A percentile compares a stretch with the other conserved stretches of the same genome.
Conservation (phyloP, 2,888 invertebrate genomes). For the Hartigia nigra region DNA sequence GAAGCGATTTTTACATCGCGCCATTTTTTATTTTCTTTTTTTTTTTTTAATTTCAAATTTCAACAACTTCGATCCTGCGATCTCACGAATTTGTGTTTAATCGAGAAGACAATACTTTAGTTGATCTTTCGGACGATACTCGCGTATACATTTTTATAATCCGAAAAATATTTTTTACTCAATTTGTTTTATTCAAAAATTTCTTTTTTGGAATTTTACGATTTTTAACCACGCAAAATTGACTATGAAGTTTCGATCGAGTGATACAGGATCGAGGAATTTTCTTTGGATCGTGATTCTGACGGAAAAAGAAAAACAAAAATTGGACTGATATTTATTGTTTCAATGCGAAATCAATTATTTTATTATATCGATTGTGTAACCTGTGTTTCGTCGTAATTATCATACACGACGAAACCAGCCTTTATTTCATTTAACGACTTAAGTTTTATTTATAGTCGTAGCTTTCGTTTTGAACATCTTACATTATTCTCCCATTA, state of each 20-base stretch:
- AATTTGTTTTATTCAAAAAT: too few species aligned
- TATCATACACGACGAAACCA: neutral
- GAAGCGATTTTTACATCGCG: neutral
- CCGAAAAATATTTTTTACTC: too few species aligned
- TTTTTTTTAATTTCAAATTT: neutral
- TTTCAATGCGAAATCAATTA: neutral
- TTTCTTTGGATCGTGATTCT: neutral
- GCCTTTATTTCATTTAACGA: neutral
- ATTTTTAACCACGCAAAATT: neutral
- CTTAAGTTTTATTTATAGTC: neutral
- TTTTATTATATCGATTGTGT: neutral
- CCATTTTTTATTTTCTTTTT: neutral
- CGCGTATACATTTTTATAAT: too few species aligned
- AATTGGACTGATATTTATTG: neutral
- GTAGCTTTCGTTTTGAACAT: neutral
- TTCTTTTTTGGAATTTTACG: neutral
- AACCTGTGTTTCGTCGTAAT: neutral
- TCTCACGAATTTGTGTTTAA: neutral
- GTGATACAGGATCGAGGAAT: neutral
- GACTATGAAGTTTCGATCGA: neutral
- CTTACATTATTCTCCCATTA: neutral
- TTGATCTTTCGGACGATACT: too few species aligned
- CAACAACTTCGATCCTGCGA: neutral
- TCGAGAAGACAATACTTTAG: neutral
- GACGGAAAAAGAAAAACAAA: too few species aligned